These are phyloP conservation scores for Hexactinellida sp. DNA, from an alignment of 37 sponge, comb jelly and placozoan species.

Conservation along the genomic window DNA sequence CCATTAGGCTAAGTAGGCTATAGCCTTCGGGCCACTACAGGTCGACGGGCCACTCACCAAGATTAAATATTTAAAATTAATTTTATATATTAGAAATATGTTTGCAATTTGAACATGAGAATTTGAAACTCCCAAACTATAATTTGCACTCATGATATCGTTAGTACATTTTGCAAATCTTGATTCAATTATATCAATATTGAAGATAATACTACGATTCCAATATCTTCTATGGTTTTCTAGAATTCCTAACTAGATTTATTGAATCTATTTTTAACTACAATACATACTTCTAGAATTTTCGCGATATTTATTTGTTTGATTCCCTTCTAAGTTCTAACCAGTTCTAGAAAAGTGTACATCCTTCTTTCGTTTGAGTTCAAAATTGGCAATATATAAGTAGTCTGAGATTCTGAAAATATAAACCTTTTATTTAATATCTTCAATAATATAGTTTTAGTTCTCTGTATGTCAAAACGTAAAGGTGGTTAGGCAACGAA, in stretches of 20 bases:
- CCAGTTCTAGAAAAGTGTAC: neutral
- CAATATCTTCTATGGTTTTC: neutral
- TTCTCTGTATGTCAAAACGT: neutral
- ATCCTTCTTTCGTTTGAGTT: neutral
- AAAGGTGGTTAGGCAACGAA: neutral
- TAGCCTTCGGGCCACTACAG: neutral
- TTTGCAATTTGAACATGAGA: neutral
- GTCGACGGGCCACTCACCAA: neutral
- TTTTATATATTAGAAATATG: neutral
- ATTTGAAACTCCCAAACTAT: neutral
- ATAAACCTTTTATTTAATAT: neutral
- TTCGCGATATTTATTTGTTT: neutral
- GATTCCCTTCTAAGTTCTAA: neutral
- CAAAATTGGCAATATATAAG: neutral
- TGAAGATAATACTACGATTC: neutral
- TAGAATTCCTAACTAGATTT: neutral
- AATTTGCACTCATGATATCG: neutral
- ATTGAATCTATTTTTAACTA: neutral
- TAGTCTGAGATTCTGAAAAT: neutral
- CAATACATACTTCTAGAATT: too few relatives aligned
- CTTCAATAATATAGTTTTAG: neutral
- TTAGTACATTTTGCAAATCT: neutral
- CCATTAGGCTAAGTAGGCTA: neutral
- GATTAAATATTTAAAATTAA: too few relatives aligned
- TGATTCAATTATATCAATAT: neutral